Percentiles rank a stretch among this genome's conserved stretches.
phyloP scores from a whole-genome alignment of 2,888 invertebrate genomes.

The Schrankia costaestrigalis region DNA sequence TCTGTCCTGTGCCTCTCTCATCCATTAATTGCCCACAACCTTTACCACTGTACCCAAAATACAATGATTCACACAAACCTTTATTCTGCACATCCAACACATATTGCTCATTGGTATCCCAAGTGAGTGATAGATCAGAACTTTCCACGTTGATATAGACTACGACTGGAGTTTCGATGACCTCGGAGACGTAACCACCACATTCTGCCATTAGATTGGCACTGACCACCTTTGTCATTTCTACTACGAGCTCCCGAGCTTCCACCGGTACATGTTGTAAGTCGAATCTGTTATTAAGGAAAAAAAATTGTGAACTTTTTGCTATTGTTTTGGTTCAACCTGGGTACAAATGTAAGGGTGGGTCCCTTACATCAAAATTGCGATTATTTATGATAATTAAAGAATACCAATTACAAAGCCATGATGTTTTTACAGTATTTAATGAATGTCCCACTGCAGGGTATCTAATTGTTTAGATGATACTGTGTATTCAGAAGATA shows the following conservation, averaged over 20 bases:
- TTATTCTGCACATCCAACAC: slow-evolving; percentile 78
- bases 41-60: too few species aligned
- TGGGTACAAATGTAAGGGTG: too few species aligned
- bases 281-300: slow-evolving; percentile 63
- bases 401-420: too few species aligned
- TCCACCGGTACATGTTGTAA: slow-evolving; percentile 69
- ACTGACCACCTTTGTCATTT: slow-evolving; percentile 79
- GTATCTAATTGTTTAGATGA: too few species aligned
- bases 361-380: too few species aligned
- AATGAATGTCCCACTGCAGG: too few species aligned
- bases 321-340: too few species aligned
- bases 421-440: too few species aligned
- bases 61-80: slow-evolving; percentile 72
- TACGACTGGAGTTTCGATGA: slow-evolving; percentile 74
- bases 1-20: too few species aligned
- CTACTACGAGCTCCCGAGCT: slow-evolving; percentile 72
- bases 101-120: slow-evolving; percentile 87
- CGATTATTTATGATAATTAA: too few species aligned
- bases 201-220: slow-evolving; percentile 82
- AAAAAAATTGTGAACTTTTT: not conserved
- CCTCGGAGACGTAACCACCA: slow-evolving; percentile 58
- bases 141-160: slow-evolving; percentile 79
- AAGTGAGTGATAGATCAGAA: slow-evolving; percentile 74
- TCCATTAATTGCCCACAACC: too few species aligned
- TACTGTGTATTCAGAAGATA: too few species aligned